Base-by-base conservation (phyloP, 2,113 vertebrate genomes). In the Pterophyllum scalare region DNA sequence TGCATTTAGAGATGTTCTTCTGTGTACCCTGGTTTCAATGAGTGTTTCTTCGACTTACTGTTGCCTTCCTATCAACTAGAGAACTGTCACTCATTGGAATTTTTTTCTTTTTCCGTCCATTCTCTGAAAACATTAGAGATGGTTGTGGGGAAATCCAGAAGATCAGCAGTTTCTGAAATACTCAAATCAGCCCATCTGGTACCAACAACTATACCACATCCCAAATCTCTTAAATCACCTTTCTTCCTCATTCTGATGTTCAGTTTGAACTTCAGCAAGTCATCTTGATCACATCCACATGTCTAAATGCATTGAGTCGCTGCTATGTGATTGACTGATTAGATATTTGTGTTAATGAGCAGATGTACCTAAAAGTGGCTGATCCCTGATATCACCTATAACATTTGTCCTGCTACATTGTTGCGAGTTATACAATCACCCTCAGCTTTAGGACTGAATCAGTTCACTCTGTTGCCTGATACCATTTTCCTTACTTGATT, bases 401-500 rank as follows among this genome's bases (percentile, higher is more conserved):
- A 70, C 24, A 70, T 70, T 49, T 81, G 4, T 33, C 33, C 24
- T 49, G 54, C 24, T 67, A 56, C 46, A 72, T 72, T 67, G 40
- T 26, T 67, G 64, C 8, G 8, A 26, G 22, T 67, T 67, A 46
- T 46, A 64, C 65, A 81, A 14, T 57, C 79, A 75, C 13, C 76
- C 31, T 60, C 35, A 22, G 22, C 57, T 28, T 15, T 3, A 33
- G 54, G 77, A 82, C 78, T 75, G 26, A 85, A 87, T 90, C 77
- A 82, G 35, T 60, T 67, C 40, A 17, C 40, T 67, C 28, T 59
- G 75, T 57, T 76, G 17, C 58, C 65, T 85, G 59, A 89, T 75
- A 83, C 49, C 26, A 8, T 65, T 87, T 72, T 35, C 67, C 38
- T 76, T 54, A 20, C 80, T 81, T 81, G 77, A 81, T 80, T 85